phyloP scores from a whole-genome alignment of 2,797 vertebrate genomes.

The Psittacula echo region DNA sequence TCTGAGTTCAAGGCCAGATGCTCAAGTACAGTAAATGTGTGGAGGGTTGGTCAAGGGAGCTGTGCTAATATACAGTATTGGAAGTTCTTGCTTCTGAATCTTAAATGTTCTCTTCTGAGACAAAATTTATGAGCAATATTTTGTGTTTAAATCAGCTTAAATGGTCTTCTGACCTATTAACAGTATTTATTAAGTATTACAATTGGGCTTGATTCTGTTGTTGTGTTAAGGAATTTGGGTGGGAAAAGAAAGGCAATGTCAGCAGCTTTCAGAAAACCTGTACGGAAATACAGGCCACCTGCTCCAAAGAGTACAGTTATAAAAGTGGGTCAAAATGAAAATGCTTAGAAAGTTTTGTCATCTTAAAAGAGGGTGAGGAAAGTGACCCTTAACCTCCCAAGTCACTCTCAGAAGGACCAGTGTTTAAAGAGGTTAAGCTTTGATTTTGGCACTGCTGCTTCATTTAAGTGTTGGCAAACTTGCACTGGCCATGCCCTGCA shows the following conservation, averaged over 20 bases:
- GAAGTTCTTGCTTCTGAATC: neutral
- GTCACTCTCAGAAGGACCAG: neutral
- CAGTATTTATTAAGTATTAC: neutral
- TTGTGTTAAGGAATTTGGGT: neutral
- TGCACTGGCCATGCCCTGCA: rapidly evolving
- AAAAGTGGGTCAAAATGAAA: neutral
- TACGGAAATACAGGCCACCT: neutral
- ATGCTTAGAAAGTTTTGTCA: neutral
- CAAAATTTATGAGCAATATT: neutral
- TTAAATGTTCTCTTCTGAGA: neutral
- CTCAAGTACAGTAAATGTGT: neutral
- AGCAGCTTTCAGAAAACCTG: neutral
- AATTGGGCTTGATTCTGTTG: neutral
- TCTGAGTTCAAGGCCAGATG: neutral
- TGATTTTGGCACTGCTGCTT: neutral
- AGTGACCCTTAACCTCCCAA: neutral
- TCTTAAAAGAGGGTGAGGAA: neutral
- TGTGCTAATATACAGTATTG: neutral
- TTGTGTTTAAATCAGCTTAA: neutral
- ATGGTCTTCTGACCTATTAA: neutral
- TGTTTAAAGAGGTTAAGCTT: neutral
- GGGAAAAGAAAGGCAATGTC: neutral
- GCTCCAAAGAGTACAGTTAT: neutral
- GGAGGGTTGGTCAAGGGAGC: neutral
- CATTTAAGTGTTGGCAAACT: neutral